These are phyloP conservation scores for Coleophora deauratella DNA, from an alignment of 2,888 invertebrate genomes.

Conservation along the genomic window DNA sequence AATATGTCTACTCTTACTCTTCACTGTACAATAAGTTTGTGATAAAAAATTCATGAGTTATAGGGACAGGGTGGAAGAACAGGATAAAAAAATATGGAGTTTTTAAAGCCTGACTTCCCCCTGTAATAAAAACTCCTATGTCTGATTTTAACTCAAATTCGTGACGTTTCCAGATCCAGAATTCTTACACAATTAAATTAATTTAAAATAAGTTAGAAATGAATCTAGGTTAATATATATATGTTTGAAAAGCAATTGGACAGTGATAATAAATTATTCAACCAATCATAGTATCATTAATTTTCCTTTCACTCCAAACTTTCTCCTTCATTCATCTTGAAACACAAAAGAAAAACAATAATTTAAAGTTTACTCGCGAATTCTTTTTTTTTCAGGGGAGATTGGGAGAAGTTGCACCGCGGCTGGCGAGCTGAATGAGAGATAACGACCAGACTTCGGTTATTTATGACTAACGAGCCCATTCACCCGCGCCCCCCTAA, in stretches of 20 bases:
- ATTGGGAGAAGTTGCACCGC: neutral
- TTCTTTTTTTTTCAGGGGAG: slow-evolving; percentile 14
- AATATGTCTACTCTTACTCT: slow-evolving; percentile 16
- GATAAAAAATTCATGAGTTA: no score
- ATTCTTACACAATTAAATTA: no score
- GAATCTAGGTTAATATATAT: no score
- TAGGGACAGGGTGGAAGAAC: no score
- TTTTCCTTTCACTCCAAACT: slow-evolving; percentile 4
- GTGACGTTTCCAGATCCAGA: no score
- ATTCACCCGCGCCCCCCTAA: slow-evolving; percentile 58
- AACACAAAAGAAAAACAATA: slow-evolving; percentile 19
- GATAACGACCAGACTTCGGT: slow-evolving; percentile 67
- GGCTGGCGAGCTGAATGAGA: slow-evolving; percentile 46
- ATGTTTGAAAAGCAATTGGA: no score
- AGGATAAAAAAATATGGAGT: no score
- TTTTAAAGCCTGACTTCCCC: no score
- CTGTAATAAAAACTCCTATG: no score
- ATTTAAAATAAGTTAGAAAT: no score
- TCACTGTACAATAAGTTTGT: no score
- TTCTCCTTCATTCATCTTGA: neutral
- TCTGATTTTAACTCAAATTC: no score
- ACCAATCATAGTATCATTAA: neutral
- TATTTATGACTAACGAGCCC: slow-evolving; percentile 72
- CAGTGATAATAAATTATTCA: slow-evolving; percentile 1
- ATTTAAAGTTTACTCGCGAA: slow-evolving; percentile 21